phyloP scores from a whole-genome alignment of 1,140 invertebrate species.

The Drosophila varians region DNA sequence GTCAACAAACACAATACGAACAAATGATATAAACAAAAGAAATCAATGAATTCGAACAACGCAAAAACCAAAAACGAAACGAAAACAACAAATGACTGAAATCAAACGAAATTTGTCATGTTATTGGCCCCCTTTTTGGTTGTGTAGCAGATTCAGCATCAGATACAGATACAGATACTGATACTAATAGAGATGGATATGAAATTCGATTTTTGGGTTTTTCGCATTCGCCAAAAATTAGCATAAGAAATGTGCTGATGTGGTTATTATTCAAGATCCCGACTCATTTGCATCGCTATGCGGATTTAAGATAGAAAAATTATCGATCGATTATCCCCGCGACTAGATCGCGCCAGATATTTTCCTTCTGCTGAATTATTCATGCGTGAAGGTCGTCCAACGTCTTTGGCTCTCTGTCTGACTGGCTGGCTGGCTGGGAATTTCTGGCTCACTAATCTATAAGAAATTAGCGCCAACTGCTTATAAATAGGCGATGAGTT shows the following conservation, averaged over 20 bases:
- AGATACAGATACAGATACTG: conserved; percentile 26
- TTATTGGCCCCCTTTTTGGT: conserved; percentile 53
- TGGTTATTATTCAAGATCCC: conserved; percentile 35
- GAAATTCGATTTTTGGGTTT: conserved; percentile 59
- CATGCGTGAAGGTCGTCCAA: conserved; percentile 67
- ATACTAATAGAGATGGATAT: conserved; percentile 37
- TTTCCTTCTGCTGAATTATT: conserved; percentile 39
- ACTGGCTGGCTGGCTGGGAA: conserved; percentile 35
- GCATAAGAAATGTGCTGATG: conserved; percentile 80
- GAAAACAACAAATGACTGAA: conserved; percentile 36
- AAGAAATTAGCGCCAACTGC: conserved; percentile 50
- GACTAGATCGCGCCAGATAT: conserved; percentile 19
- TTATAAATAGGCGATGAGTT: conserved; percentile 80
- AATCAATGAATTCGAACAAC: conserved; percentile 44
- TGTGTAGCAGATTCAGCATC: conserved; percentile 41
- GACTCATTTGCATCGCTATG: conserved; percentile 78
- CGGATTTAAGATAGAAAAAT: conserved; percentile 74
- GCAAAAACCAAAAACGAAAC: conserved; percentile 37
- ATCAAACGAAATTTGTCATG: conserved; percentile 49
- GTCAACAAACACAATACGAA: conserved; percentile 54
- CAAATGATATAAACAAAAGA: conserved; percentile 41
- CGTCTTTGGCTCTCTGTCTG: conserved; percentile 24
- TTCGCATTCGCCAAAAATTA: conserved; percentile 75
- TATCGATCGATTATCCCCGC: conserved; percentile 46
- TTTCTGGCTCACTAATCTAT: conserved; percentile 47